Evolutionary conservation across 2,797 vertebrate species (phyloP).

Genomic region (Poeciliopsis infans): DNA sequence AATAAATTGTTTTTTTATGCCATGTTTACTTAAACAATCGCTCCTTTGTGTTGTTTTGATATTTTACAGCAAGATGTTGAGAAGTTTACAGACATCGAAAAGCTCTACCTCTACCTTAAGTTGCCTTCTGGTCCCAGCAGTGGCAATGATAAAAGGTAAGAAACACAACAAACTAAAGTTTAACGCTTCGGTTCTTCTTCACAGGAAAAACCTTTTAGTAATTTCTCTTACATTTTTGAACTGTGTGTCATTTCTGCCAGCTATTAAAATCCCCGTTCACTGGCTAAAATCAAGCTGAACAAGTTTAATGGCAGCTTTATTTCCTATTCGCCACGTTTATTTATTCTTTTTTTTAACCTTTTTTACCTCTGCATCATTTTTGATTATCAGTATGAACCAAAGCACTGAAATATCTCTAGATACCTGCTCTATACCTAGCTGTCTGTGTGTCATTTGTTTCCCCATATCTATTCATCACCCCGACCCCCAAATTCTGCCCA

Average conservation of each 20-base stretch:
- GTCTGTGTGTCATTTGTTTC: constrained; percentile 84
- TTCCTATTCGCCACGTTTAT: not conserved
- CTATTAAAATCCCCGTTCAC: constrained; percentile 38
- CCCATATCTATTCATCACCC: constrained; percentile 82
- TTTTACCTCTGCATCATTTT: constrained; percentile 30
- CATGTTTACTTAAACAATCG: not conserved
- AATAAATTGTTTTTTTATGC: not conserved
- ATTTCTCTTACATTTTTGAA: constrained; percentile 56
- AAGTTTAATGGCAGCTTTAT: not conserved
- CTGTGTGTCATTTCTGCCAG: constrained; percentile 62
- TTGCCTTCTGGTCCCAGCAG: constrained; percentile 99
- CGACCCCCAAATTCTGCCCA: constrained; percentile 81
- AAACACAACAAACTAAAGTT: constrained; percentile 27
- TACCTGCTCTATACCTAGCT: constrained; percentile 76
- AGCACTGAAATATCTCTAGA: constrained; percentile 69
- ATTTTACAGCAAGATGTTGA: constrained; percentile 98
- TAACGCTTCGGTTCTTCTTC: constrained; percentile 21
- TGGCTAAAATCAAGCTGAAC: constrained; percentile 13
- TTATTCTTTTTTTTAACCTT: constrained; percentile 10
- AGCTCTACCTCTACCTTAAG: constrained; percentile 99
- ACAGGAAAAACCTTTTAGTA: constrained; percentile 32
- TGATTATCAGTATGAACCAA: constrained; percentile 60
- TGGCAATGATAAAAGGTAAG: constrained; percentile 97
- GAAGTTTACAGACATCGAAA: constrained; percentile 99
- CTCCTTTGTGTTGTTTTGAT: constrained; percentile 35